Evolutionary conservation across 2,113 vertebrate species (phyloP).

Genomic region (Pipra filicauda): DNA sequence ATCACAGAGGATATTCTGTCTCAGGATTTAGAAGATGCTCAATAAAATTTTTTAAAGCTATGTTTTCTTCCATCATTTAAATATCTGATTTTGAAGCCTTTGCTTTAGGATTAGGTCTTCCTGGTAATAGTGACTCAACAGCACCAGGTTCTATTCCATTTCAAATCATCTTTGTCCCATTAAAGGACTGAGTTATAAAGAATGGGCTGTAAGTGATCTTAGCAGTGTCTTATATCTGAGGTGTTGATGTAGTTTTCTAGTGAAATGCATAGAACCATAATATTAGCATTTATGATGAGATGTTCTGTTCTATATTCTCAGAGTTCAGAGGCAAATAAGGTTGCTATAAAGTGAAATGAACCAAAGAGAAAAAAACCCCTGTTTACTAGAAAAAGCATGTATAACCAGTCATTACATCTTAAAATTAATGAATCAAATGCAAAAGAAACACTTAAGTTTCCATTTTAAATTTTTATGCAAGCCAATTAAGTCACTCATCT

Average conservation of each 20-base stretch:
- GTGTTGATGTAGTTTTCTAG: neutral
- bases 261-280: neutral
- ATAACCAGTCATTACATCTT: neutral
- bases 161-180: neutral
- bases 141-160: neutral
- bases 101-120: neutral
- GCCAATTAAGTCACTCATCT: neutral
- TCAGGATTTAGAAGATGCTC: neutral
- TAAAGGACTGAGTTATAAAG: neutral
- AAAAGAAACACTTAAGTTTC: neutral
- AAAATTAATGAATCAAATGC: neutral
- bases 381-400: neutral
- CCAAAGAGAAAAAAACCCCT: fast-evolving
- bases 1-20: neutral
- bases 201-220: neutral
- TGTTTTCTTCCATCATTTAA: neutral
- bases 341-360: neutral
- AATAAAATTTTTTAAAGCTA: neutral
- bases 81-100: neutral
- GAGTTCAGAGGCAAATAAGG: neutral
- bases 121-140: neutral
- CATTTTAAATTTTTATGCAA: neutral
- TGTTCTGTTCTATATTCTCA: neutral
- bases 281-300: neutral
- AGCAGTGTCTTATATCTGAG: neutral